Base-by-base conservation (phyloP, 2,888 invertebrate genomes). In the Gnatocerus cornutus region DNA sequence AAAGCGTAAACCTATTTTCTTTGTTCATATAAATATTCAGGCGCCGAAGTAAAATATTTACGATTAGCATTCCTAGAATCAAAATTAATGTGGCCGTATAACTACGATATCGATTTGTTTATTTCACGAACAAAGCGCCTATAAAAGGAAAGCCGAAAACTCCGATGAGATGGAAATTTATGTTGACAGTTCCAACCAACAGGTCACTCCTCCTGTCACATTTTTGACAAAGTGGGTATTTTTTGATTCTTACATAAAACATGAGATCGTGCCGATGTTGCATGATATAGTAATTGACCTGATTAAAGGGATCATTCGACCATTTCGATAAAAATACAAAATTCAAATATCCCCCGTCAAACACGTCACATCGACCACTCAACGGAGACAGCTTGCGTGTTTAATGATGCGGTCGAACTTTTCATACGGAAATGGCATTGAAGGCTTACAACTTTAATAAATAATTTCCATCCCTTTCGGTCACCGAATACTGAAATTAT, bases 11-110 rank as follows among this genome's bases (percentile, higher is more conserved):
- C 73, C 73, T 70, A 76, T 74, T 76, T 75, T 74, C 76, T 76
- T 75, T 74, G 75, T 74, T 73, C 74, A 74, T 76, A 76, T 76
- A 77, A 77, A 76, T 76, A 76, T 75, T 73, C 77, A 69, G 70
- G 71, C 73, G 75, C 70, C 71, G 73, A 75, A 72, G 69, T 73
- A 75, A 73, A 76, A 76, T 74, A 76, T 73, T 76, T 76, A 74
- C 72, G 68, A 70, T 61, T 50, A 65, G 53, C 69, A 73, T 72
- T 74, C 72, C 73, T 67, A 56, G 71, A 76, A 74, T 69, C 68
- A 69, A 74, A 75, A 77, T 77, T 75, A 76, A 76, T 76, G 74
- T 68, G 56, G 66, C 64, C 70, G 69, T 74, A 75, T 74, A 74
- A 74, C 65, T 71, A 63, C 70, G 71, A 68, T 75, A 53, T 64